phyloP scores from a whole-genome alignment of 2,797 vertebrate genomes.

The Astyanax mexicanus region DNA sequence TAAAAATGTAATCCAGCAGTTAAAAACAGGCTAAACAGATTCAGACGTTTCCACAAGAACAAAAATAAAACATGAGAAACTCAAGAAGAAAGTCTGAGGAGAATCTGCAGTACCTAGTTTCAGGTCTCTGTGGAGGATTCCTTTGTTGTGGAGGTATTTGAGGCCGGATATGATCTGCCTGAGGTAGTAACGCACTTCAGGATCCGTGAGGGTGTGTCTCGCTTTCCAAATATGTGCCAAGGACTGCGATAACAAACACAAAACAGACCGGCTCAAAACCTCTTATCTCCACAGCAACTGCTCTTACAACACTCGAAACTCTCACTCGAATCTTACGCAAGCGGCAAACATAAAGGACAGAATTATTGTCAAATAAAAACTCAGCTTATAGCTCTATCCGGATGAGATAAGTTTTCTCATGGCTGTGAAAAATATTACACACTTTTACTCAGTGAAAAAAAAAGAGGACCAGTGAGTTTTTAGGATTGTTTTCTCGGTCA shows the following conservation, averaged over 20 bases:
- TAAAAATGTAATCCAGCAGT: not conserved
- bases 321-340: too few species aligned
- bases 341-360: too few species aligned
- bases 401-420: too few species aligned
- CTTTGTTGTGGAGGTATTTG: slow-evolving; percentile 94
- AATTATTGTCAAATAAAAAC: too few species aligned
- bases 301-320: too few species aligned
- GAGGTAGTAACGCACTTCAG: slow-evolving; percentile 98
- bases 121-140: slow-evolving; percentile 95
- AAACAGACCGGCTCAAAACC: not conserved
- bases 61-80: not conserved
- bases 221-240: slow-evolving; percentile 99
- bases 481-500: too few species aligned
- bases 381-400: too few species aligned
- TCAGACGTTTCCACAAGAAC: not conserved
- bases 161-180: slow-evolving; percentile 95
- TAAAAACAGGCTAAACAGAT: not conserved
- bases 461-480: too few species aligned
- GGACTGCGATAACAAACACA: slow-evolving; percentile 82
- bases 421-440: too few species aligned
- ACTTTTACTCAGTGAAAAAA: too few species aligned
- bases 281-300: not conserved
- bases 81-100: not conserved
- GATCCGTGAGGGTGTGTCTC: slow-evolving; percentile 93
- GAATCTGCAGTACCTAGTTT: slow-evolving; percentile 90